Base-by-base conservation (phyloP, 1,140 invertebrate genomes). In the Neodiprion pinetum region DNA sequence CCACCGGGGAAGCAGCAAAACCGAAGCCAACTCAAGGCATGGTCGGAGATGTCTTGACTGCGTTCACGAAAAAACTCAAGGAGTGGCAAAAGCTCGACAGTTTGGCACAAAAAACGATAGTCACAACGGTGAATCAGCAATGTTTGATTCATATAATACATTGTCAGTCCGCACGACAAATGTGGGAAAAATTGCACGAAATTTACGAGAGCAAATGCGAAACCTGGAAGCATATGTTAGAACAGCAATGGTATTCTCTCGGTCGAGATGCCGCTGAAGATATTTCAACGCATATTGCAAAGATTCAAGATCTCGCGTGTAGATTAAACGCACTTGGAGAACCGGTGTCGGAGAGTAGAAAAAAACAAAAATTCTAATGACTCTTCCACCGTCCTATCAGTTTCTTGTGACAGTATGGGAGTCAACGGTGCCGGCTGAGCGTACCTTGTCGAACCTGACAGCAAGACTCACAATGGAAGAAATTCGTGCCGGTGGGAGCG, bases 61-160 rank as follows among this genome's bases (percentile, higher is more conserved):
- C 17, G 17, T 21, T 21, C 17, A 21, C 48, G 10, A 71, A 72
- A 11, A 4, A 9, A 1, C 70, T 71, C 14, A 65, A 72, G 11
- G 8, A 10, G 12, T 81, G 79, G 75, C 65, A 72, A 48, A 75
- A 73, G 21, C 61, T 49, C 8, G 73, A 81, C 73, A 72, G 68
- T 12, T 68, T 21, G 66, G 79, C 78, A 9, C 72, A 79, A 75
- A 70, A 73, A 65, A 74, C 75, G 40, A 66, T 83, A 8, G 74
- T 82, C 1, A 66, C 73, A 67, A 74, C 77, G 69, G 77, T 78
- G 48, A 76, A 69, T 73, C 73, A 79, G 70, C 66, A 21, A 21
- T 21, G 17, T 21, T 76, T 85, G 66, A 69, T 82, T 9, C 84
- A 86, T 72, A 81, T 87, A 12, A 75, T 87, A 2, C 80, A 83